These are phyloP conservation scores for Oenanthe oenanthe DNA, from an alignment of 2,113 vertebrate genomes.

Conservation along the genomic window DNA sequence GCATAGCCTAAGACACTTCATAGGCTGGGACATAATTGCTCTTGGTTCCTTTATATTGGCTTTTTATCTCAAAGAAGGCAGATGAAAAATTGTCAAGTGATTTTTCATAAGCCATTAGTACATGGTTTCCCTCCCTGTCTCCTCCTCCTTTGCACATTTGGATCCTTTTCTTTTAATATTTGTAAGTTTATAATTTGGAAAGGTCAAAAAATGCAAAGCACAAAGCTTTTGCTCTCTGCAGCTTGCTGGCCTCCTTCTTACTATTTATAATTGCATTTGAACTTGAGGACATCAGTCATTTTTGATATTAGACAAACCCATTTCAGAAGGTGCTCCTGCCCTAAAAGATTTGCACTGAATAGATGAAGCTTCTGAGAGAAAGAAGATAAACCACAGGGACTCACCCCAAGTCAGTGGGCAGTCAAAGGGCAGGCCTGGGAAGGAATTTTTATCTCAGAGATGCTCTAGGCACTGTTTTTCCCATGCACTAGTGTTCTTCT, in stretches of 20 bases:
- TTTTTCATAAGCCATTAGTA: not conserved
- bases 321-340: not conserved
- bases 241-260: not conserved
- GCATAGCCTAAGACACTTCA: not conserved
- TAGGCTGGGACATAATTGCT: not conserved
- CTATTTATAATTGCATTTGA: not conserved
- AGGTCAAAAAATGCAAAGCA: not conserved
- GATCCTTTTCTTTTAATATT: not conserved
- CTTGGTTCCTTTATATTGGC: not conserved
- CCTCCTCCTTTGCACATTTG: not conserved
- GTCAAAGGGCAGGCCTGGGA: not conserved
- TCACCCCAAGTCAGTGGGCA: not conserved
- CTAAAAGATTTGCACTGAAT: not conserved
- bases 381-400: not conserved
- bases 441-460: not conserved
- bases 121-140: not conserved
- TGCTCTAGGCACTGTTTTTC: not conserved
- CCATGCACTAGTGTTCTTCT: not conserved
- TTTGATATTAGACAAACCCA: not conserved
- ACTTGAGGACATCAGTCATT: not conserved
- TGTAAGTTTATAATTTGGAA: not conserved
- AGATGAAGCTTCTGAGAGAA: not conserved
- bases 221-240: not conserved
- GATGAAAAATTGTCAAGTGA: not conserved
- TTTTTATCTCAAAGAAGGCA: slow-evolving; percentile 43